Evolutionary conservation across 2,113 vertebrate species (phyloP), one percentile per base, ranked within the genome.

Genomic region (Callipepla squamata): DNA sequence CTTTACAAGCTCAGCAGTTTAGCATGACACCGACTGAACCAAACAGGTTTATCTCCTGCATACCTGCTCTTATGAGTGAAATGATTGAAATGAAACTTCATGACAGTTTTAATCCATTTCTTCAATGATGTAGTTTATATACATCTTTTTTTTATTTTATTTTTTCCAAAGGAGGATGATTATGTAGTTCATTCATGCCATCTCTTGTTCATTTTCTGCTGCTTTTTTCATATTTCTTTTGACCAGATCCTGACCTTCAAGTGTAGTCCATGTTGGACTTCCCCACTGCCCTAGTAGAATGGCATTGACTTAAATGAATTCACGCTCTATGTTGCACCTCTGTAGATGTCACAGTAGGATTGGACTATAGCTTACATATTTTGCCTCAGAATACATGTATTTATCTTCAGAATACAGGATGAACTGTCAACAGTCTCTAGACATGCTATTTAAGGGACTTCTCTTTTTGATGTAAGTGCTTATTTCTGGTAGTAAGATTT

Each of bases 141-240:
- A 85, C 62, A 17, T 14, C 36, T 36, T 36, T 8, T 40, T 40
- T 12, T 13, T 68, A 87, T 40, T 68, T 75, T 86, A 95, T 96
- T 96, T 96, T 96, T 96, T 95, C 89, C 82, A 96, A 90, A 97
- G 86, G 80, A 95, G 48, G 59, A 28, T 94, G 79, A 94, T 94
- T 96, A 96, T 89, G 81, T 81, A 75, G 68, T 94, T 82, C 69
- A n/a, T 90, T 96, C 90, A 83, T 95, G 81, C 36, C 79, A 77
- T 87, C 63, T 48, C 62, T 83, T 95, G 48, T 86, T 91, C 77
- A 96, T 96, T 94, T 97, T 96, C 74, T 78, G 63, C 59, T 85
- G 82, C 89, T 95, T 95, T 94, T 80, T 93, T 96, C 85, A 62
- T 90, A 86, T 95, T 92, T 89, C 90, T 72, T 94, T 97, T 95